Evolutionary conservation across 1,140 invertebrate species (phyloP), one percentile per base, ranked within the genome.

Genomic region (Hycleus phaleratus): DNA sequence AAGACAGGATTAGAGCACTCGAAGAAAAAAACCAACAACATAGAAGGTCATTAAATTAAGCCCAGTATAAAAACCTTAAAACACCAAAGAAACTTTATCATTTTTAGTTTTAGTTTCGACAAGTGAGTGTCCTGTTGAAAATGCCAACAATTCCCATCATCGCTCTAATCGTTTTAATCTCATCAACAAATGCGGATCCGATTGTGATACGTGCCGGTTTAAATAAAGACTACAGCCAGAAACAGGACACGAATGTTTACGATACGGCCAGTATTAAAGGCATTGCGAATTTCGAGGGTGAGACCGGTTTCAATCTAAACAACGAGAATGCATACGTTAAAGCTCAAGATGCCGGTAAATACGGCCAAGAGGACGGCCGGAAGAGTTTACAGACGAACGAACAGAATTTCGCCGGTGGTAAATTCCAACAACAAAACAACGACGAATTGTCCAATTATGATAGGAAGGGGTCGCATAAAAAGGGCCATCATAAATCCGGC

Each of bases 401-500:
- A 45, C 63, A 62, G 38, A 50, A 67, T 25, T 67, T 59, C 59
- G 58, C 60, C n/a, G 62, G 66, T 24, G 65, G 68, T 42, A 63
- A 65, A 18, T 70, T 67, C 54, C 60, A 67, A 26, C 57, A 71
- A 46, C 51, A 65, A 39, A 60, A 57, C 12, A 68, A 61, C 11
- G 62, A 53, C n/a, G 58, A 58, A 26, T 11, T 60, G 10, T 39
- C 47, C 3, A 72, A 78, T 2, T 71, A 71, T 32, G 75, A 74
- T 43, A 77, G 69, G 39, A 79, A 80, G 60, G 73, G 74, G 45
- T 78, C 75, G 0, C 78, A 83, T 57, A 82, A 80, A 58, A 84
- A 84, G 66, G 82, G 82, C 0, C 81, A 83, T 62, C 82, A 82
- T 55, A 80, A 81, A 50, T 77, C 79, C 63, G 83, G 83, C 39